Base-by-base conservation (phyloP, 2,888 invertebrate genomes). In the Rhyacophila evoluta region DNA sequence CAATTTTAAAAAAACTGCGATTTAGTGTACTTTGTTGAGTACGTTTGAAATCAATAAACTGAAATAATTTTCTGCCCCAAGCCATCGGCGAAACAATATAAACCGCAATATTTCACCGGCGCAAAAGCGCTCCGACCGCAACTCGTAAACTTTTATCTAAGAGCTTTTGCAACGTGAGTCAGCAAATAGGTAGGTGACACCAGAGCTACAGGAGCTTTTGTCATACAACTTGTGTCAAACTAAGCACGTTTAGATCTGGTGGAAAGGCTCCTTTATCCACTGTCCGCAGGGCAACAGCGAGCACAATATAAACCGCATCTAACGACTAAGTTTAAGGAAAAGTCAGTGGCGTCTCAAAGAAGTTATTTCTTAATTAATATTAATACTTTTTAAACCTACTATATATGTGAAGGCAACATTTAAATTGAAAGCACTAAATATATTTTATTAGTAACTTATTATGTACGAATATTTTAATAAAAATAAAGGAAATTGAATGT, bases 261-360 rank as follows among this genome's bases (percentile, higher is more conserved):
- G 55, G 19, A 19, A 19, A 55, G 55, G 15, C 55, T 12, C 55
- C 55, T 55, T 19, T 25, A 55, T 25, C 55, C 12, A 55, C 25
- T 55, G 55, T 19, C 55, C 55, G 55, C 12, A 19, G 55, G 55
- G 8, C 55, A 55, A 55, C 8, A 10, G 55, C 6, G 41, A 3
- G 11, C 19, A 41, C 74, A 74, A 28, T 41, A 55, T 74, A 74
- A 74, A 41, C 74, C 74, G 33, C 74, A 74, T 41, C 55, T 74
- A 41, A 55, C 36, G 37, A 72, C 12, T 55, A 55, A 55, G 55
- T 55, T 25, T 55, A 55, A 33, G 29, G 4, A 33, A 33, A 33
- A 33, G 4, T 33, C 29, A 33, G 29, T 33, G 29, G 6, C 29
- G 29, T 33, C 29, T 2, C 29, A 6, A 4, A 4, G 29, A 6